These are phyloP conservation scores for Cydia strobilella DNA, from an alignment of 1,140 invertebrate species.

Conservation along the genomic window DNA sequence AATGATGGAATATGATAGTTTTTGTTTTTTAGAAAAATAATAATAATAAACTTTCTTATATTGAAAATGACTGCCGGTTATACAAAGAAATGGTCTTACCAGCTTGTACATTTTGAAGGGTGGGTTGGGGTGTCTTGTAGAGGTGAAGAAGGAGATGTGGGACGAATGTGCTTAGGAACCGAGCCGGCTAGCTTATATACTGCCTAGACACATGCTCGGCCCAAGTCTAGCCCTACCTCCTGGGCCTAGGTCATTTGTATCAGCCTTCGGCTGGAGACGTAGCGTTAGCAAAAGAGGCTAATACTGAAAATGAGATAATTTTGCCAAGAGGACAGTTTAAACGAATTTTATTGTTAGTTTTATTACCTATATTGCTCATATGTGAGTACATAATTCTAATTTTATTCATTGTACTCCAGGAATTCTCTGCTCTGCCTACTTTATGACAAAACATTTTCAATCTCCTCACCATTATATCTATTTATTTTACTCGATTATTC, in stretches of 20 bases:
- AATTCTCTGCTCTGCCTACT: too few species aligned
- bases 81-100: slow-evolving; percentile 56
- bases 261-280: slow-evolving; percentile 50
- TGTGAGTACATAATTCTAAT: too few species aligned
- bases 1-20: too few species aligned
- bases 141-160: slow-evolving; percentile 53
- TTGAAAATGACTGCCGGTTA: neutral
- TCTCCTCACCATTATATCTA: too few species aligned
- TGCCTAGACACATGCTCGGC: slow-evolving; percentile 60
- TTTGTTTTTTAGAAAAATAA: too few species aligned
- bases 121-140: slow-evolving; percentile 49
- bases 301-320: too few species aligned
- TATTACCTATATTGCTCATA: too few species aligned
- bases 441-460: too few species aligned
- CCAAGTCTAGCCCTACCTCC: slow-evolving; percentile 69
- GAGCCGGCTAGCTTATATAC: slow-evolving; percentile 64
- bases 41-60: neutral
- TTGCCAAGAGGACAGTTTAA: too few species aligned
- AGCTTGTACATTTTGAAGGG: slow-evolving; percentile 72
- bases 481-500: too few species aligned
- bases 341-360: too few species aligned
- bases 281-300: slow-evolving; percentile 40
- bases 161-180: slow-evolving; percentile 63
- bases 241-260: slow-evolving; percentile 68
- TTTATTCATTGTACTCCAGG: too few species aligned